These are phyloP conservation scores for Laothoe populi DNA, from an alignment of 2,888 invertebrate genomes.

Conservation along the genomic window DNA sequence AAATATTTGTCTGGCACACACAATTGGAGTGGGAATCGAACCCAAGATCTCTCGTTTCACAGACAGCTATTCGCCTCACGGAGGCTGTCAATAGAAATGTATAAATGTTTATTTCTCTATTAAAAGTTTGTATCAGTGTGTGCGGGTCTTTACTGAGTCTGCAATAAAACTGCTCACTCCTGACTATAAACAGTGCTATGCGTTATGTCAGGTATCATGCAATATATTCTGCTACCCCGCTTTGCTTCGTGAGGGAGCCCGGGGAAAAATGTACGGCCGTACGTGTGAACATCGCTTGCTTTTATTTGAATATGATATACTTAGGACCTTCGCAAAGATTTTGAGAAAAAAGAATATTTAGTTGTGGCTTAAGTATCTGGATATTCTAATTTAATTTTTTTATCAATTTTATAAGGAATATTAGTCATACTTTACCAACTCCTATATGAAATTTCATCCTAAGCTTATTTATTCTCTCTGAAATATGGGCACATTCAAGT, in stretches of 20 bases:
- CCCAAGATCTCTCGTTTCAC: too few relatives aligned
- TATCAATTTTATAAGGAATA: too few relatives aligned
- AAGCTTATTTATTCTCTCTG: too few relatives aligned
- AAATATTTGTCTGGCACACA: too few relatives aligned
- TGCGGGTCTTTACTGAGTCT: constrained; percentile 25
- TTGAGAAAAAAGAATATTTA: not conserved
- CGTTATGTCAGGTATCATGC: constrained; percentile 26
- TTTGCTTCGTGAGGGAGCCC: constrained; percentile 46
- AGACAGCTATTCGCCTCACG: too few relatives aligned
- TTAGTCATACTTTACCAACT: too few relatives aligned
- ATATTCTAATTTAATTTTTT: not conserved
- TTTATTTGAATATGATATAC: constrained; percentile 30
- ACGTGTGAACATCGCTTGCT: constrained; percentile 45
- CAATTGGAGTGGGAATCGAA: too few relatives aligned
- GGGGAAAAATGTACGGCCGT: constrained; percentile 49
- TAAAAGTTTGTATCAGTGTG: constrained; percentile 21
- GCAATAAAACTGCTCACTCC: constrained; percentile 34
- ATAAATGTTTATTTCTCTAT: too few relatives aligned
- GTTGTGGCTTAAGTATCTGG: not conserved
- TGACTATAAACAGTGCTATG: constrained; percentile 31
- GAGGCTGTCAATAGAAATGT: too few relatives aligned
- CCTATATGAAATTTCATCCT: too few relatives aligned
- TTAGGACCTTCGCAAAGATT: not conserved
- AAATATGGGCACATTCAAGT: not conserved
- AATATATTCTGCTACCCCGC: constrained; percentile 35